A percentile compares a stretch with the other conserved stretches of the same genome.
These are phyloP conservation scores for Bombus consobrinus DNA, from an alignment of 1,140 invertebrate species.

Conservation along the genomic window DNA sequence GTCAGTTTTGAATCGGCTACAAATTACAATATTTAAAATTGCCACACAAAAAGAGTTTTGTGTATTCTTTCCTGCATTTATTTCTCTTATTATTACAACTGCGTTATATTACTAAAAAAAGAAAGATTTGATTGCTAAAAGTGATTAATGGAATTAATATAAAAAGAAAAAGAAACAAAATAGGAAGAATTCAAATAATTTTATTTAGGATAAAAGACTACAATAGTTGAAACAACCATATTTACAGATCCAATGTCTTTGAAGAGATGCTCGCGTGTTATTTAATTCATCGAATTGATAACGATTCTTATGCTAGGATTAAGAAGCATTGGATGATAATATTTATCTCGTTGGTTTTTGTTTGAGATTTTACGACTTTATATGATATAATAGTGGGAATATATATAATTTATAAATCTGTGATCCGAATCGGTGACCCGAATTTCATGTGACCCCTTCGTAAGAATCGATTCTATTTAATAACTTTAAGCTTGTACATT, in stretches of 20 bases:
- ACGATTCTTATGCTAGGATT: no score
- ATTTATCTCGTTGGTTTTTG: neutral
- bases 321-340: no score
- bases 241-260: no score
- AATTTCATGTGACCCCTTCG: neutral
- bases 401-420: neutral
- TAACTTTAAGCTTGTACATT: constrained; percentile 7
- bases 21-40: no score
- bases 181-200: neutral
- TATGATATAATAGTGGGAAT: no score
- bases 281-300: no score
- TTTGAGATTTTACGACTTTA: neutral
- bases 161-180: neutral
- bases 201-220: no score
- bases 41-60: neutral
- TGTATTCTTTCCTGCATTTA: no score
- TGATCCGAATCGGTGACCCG: neutral
- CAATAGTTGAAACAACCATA: neutral
- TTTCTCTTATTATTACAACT: no score
- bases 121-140: neutral
- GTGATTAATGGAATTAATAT: neutral
- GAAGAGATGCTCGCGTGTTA: no score
- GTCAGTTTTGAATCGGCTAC: no score
- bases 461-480: constrained; percentile 39
- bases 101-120: neutral